Percentiles rank a stretch among this genome's conserved stretches.
These are phyloP conservation scores for Synanthedon tipuliformis DNA, from an alignment of 2,888 invertebrate species.

Conservation along the genomic window DNA sequence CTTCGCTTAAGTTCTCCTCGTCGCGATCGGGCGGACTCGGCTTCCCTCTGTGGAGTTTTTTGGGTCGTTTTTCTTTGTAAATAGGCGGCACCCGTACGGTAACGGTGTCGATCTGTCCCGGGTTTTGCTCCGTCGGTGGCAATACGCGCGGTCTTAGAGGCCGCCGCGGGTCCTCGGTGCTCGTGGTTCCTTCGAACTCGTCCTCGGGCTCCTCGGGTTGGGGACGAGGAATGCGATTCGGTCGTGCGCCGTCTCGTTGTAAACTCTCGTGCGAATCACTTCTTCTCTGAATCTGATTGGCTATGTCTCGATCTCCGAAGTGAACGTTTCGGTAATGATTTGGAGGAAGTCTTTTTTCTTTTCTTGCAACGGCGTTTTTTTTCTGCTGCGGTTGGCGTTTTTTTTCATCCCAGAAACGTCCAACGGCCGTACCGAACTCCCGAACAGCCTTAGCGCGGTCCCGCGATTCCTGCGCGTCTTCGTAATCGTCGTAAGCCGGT, in stretches of 20 bases:
- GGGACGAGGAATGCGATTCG: constrained; percentile 26
- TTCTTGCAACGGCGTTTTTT: constrained; percentile 9
- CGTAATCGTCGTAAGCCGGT: constrained; percentile 46
- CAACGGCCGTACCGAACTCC: constrained; percentile 49
- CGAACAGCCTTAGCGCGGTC: constrained; percentile 40
- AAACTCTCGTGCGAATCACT: constrained; percentile 29
- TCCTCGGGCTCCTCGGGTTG: constrained; percentile 35
- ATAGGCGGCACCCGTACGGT: constrained; percentile 64
- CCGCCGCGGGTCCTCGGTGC: constrained; percentile 52
- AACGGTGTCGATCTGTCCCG: constrained; percentile 60
- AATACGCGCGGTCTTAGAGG: constrained; percentile 49
- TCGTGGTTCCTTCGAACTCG: constrained; percentile 43
- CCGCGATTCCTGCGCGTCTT: constrained; percentile 50
- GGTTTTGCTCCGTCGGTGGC: constrained; percentile 62
- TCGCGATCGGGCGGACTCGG: constrained; percentile 25
- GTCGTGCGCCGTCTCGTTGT: constrained; percentile 25
- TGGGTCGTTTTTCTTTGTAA: constrained; percentile 53
- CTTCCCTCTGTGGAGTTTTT: constrained; percentile 45
- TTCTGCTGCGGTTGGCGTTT: constrained; percentile 10
- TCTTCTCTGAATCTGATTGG: constrained; percentile 21
- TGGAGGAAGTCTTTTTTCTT: constrained; percentile 22
- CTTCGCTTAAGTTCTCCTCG: constrained; percentile 11
- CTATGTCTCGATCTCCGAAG: constrained; percentile 49
- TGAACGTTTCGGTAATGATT: constrained; percentile 54
- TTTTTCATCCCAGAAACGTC: constrained; percentile 54